Evolutionary conservation across 53 echinoderm and acorn worm species (phyloP), one percentile per base, ranked within the genome.

Genomic region (Henricia sp.): DNA sequence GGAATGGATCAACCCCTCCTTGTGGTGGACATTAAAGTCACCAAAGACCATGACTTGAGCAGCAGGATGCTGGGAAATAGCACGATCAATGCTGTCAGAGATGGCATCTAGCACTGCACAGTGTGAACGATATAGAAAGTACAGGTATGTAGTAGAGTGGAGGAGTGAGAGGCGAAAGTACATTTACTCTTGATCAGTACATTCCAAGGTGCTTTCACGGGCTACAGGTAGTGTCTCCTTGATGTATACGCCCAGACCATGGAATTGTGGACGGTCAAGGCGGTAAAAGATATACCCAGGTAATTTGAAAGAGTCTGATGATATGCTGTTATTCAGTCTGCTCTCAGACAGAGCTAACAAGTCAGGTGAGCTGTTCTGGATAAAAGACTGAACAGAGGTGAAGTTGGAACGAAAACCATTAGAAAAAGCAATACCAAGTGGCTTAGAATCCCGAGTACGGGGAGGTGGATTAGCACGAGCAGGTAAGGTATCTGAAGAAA

Each of bases 1-100:
- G 37, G 66, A 66, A 8, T 66, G 37, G 37, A 66, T 37, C 66
- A 66, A 35, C 66, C 38, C 10, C 1, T 37, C 37, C 35, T 34
- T 66, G 37, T 66, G 66, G 37, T 66, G 19, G 66, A 33, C 20
- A 20, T 30, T 65, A 2, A 37, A 0, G 37, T 66, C 37, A 11
- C 66, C 66, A 66, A 66, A 66, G 37, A 66, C 66, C 34, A 37
- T 66, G 33, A 66, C 21, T 17, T 37, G 35, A 21, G 38, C 0
- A 37, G 66, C 33, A 12, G 66, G 66, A 37, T 66, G 66, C 16
- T 35, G 66, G 37, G 38, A 13, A 32, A 66, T 34, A 66, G 66
- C 34, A 35, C 16, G 1, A 66, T 66, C 66, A 66, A n/a, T 66
- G 66, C 66, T 66, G 66, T 37, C 37, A 2, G 25, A 66, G 16